These are phyloP conservation scores for Lacanobia oleracea DNA, from an alignment of 2,888 invertebrate genomes.

Conservation along the genomic window DNA sequence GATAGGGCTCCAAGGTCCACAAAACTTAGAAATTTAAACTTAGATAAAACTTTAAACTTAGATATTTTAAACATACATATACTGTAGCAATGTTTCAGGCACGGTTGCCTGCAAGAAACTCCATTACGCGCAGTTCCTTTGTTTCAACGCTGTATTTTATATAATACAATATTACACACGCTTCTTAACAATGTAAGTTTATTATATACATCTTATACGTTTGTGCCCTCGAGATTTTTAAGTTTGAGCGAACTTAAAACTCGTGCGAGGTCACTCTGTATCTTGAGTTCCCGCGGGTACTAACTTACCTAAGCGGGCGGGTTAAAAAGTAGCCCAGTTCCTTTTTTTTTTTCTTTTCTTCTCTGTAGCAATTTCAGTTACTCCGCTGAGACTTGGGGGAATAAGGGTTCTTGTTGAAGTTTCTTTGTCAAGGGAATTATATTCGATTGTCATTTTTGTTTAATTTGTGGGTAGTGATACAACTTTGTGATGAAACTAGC, in stretches of 20 bases:
- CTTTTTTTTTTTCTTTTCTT: conserved; percentile 48
- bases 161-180: conserved; percentile 22
- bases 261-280: conserved; percentile 45
- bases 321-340: conserved; percentile 55
- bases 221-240: conserved; percentile 51
- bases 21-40: too few species aligned
- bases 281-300: conserved; percentile 50
- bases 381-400: conserved; percentile 38
- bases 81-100: neutral
- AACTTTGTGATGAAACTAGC: neutral
- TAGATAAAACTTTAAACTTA: too few species aligned
- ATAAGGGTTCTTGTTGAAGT: conserved; percentile 41
- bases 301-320: conserved; percentile 62
- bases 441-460: conserved; percentile 42
- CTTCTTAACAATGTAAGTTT: conserved; percentile 31
- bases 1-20: too few species aligned
- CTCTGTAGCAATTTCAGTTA: conserved; percentile 38
- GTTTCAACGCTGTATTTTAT: conserved; percentile 10
- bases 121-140: conserved; percentile 5
- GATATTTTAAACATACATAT: neutral
- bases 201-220: conserved; percentile 32
- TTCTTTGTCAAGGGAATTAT: conserved; percentile 30
- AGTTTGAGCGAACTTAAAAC: conserved; percentile 57
- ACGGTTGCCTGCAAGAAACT: neutral
- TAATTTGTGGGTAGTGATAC: conserved; percentile 19